Base-by-base conservation (phyloP, 2,888 invertebrate species). In the Drosophila anomelani region DNA sequence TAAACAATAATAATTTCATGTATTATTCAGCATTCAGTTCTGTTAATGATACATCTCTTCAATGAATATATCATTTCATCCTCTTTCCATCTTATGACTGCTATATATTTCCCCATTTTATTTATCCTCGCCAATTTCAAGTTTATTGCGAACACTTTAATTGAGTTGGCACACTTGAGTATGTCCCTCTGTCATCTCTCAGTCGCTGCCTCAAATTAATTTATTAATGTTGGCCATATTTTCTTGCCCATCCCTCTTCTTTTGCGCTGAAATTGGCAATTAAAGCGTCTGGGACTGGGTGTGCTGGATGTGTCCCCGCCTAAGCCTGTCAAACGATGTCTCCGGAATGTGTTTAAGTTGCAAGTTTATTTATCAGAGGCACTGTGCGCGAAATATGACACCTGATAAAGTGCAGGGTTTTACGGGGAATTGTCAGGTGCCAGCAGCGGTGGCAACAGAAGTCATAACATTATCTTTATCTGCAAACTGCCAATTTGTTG, bases 391-490 rank as follows among this genome's bases (percentile, higher is more conserved):
- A 79, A 83, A 88, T 85, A 76, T 88, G 88, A 90, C 88, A 89
- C 89, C 89, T 79, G 72, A 61, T 88, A 87, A 88, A 85, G 78
- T 81, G 64, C 68, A 60, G 54, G 64, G 77, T 75, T 89, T 88
- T 81, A 90, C 76, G 61, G 68, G 57, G n/a, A 46, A 68, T 23
- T 53, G 36, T 6, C 49, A 34, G 63, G 4, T 43, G 41, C 34
- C 51, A 23, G 61, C 32, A 53, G 38, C 49, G 46, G 67, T 41
- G 43, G 41, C 75, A 66, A 54, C 70, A 55, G 79, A 69, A 85
- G 76, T 75, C 77, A 81, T 81, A 87, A 81, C 68, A 87, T 85
- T 82, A 89, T 89, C 88, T 88, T 81, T 88, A 89, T 82, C 89
- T 85, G 73, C 72, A 78, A 29, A 82, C 89, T 85, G 89, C 83